Conservation (phyloP, 37 sponge, comb jelly and placozoan genomes). For the Dysidea cf. avara region DNA sequence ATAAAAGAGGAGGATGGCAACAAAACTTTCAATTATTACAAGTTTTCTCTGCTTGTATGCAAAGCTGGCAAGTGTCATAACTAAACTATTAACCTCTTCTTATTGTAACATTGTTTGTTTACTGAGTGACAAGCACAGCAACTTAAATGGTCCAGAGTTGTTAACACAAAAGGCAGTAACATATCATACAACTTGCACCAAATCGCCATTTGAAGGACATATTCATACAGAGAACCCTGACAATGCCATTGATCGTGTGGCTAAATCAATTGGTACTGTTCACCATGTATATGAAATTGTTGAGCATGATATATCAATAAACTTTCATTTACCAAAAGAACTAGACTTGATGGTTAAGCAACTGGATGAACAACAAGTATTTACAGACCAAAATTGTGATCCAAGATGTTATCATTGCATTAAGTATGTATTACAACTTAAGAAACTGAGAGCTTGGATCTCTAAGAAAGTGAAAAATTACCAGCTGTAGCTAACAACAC, state of each 20-base stretch:
- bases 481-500: too few species aligned
- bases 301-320: too few species aligned
- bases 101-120: neutral
- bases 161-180: neutral
- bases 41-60: neutral
- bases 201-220: neutral
- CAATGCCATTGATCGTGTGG: neutral
- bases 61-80: neutral
- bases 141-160: neutral
- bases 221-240: neutral
- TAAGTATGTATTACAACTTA: too few species aligned
- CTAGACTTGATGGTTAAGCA: too few species aligned
- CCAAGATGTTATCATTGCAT: too few species aligned
- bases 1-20: neutral
- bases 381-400: too few species aligned
- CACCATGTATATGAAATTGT: too few species aligned
- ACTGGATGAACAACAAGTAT: too few species aligned
- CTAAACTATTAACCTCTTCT: slow-evolving; percentile 5
- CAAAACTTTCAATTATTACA: neutral
- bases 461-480: too few species aligned
- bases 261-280: too few species aligned
- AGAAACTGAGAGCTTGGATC: too few species aligned
- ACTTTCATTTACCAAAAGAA: too few species aligned
- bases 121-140: neutral
- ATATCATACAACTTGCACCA: neutral